A percentile compares a stretch with the other conserved stretches of the same genome.
These are phyloP conservation scores for Smittia sp. DNA, from an alignment of 2,888 invertebrate genomes.

Conservation along the genomic window DNA sequence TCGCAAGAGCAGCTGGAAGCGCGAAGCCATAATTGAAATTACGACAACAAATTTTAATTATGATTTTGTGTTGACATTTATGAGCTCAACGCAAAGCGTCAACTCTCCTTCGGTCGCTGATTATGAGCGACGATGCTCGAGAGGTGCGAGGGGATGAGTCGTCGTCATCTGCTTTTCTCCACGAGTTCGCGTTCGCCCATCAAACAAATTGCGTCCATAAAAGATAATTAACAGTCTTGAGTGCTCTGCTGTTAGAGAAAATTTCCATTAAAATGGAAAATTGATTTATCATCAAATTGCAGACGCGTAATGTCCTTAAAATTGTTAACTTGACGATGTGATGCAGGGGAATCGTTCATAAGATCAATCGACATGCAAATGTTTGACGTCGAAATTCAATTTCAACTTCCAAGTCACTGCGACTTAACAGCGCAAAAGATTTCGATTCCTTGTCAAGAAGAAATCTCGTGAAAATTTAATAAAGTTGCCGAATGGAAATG, in stretches of 20 bases:
- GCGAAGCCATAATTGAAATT: constrained; percentile 32
- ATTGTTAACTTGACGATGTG: too few species aligned
- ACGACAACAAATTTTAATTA: constrained; percentile 38
- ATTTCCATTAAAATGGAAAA: constrained; percentile 17
- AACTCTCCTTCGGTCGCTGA: background rate
- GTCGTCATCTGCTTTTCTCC: constrained; percentile 28
- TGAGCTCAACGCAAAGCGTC: constrained; percentile 7
- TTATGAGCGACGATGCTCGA: background rate
- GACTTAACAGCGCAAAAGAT: too few species aligned
- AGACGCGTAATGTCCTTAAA: too few species aligned
- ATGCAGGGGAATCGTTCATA: too few species aligned
- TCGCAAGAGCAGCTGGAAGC: background rate
- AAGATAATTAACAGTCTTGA: constrained; percentile 35
- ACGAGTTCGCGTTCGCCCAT: background rate
- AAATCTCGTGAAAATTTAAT: background rate
- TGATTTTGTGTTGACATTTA: constrained; percentile 38
- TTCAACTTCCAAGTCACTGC: too few species aligned
- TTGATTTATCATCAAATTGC: background rate
- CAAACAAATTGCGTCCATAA: constrained; percentile 20
- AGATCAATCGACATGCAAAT: too few species aligned
- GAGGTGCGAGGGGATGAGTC: constrained; percentile 4
- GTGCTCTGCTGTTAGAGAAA: background rate
- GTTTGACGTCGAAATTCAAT: too few species aligned
- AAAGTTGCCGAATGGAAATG: background rate
- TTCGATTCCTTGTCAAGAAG: too few species aligned